A percentile compares a stretch with the other conserved stretches of the same genome.
Conservation (phyloP, 2,113 vertebrate species). For the Lanius ludovicianus region DNA sequence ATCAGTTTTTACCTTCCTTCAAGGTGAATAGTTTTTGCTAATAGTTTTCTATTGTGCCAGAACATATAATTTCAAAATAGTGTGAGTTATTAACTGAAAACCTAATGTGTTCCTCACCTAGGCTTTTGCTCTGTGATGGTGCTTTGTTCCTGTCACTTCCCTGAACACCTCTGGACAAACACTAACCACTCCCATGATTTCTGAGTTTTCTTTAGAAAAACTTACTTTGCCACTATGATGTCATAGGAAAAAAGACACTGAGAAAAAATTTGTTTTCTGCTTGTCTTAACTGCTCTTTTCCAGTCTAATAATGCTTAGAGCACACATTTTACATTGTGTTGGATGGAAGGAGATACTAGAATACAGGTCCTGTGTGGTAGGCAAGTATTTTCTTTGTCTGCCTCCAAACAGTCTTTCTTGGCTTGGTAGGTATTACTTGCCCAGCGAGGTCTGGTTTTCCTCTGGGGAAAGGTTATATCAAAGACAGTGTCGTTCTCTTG, state of each 20-base stretch:
- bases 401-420: neutral
- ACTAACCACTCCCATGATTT: neutral
- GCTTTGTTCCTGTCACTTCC: neutral
- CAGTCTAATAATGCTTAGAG: neutral
- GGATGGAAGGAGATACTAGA: neutral
- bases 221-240: neutral
- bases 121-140: rapidly evolving
- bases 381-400: neutral
- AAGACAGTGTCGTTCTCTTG: neutral
- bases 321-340: neutral
- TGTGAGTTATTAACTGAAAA: neutral
- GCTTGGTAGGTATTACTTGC: neutral
- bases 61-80: neutral
- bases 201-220: neutral
- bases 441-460: neutral
- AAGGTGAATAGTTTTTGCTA: neutral
- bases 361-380: neutral
- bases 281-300: neutral
- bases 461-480: neutral
- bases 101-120: neutral
- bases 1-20: neutral
- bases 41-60: neutral
- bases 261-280: neutral
- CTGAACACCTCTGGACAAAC: neutral
- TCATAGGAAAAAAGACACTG: neutral